Evolutionary conservation across 2,797 vertebrate species (phyloP).

Genomic region (Eutrigla gurnardus): DNA sequence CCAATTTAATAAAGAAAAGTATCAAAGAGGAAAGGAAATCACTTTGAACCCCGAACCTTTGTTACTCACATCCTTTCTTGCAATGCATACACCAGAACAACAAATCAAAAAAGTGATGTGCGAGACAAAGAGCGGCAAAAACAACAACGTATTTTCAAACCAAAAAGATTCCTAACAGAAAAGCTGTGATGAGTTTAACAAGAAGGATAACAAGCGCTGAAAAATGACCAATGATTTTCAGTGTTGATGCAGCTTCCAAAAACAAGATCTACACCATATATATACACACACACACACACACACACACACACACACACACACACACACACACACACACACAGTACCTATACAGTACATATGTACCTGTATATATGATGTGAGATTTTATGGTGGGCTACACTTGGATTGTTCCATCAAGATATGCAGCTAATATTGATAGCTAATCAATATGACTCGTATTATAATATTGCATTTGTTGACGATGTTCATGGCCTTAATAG

Average conservation of each 20-base stretch:
- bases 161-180: slow-evolving; percentile 38
- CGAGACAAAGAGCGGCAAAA: slow-evolving; percentile 49
- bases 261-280: too few species aligned
- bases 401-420: neutral
- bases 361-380: neutral
- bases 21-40: slow-evolving; percentile 43
- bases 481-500: slow-evolving; percentile 33
- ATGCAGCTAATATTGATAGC: slow-evolving; percentile 4
- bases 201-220: slow-evolving; percentile 29
- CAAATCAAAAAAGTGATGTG: slow-evolving; percentile 52
- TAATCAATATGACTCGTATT: slow-evolving; percentile 7
- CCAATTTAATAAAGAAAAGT: slow-evolving; percentile 41
- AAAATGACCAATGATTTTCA: slow-evolving; percentile 58
- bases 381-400: neutral
- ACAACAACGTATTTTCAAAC: slow-evolving; percentile 57
- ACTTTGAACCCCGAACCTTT: slow-evolving; percentile 58
- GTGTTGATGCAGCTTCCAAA: slow-evolving; percentile 37
- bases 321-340: too few species aligned
- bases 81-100: slow-evolving; percentile 38
- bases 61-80: slow-evolving; percentile 25
- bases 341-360: too few species aligned
- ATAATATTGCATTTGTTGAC: neutral
- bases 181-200: too few species aligned
- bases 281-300: too few species aligned
- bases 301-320: too few species aligned